These are phyloP conservation scores for Petrophora chlorosata DNA, from an alignment of 2,888 invertebrate species.

Conservation along the genomic window DNA sequence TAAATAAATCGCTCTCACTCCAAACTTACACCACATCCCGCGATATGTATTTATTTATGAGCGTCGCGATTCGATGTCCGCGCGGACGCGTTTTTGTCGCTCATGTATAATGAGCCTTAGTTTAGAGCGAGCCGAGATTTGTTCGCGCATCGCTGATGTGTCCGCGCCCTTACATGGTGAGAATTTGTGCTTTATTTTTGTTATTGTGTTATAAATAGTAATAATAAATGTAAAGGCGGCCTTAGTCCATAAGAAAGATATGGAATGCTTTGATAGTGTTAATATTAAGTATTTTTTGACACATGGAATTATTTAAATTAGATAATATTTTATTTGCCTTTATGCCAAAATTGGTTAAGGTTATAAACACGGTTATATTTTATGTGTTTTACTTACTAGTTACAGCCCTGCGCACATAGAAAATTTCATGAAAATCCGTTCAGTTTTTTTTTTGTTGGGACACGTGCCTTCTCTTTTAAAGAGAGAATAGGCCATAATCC, in stretches of 20 bases:
- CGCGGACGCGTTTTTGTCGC: conserved; percentile 71
- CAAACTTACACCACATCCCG: conserved; percentile 34
- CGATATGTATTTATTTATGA: conserved; percentile 78
- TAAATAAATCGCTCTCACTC: conserved; percentile 11
- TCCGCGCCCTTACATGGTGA: conserved; percentile 33
- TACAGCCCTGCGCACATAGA: too few species aligned
- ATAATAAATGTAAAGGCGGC: conserved; percentile 2
- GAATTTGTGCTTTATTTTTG: conserved; percentile 33
- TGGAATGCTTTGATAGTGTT: conserved; percentile 5
- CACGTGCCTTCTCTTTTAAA: too few species aligned
- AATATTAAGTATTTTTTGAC: neutral
- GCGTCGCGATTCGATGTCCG: conserved; percentile 70
- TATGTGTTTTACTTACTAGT: too few species aligned
- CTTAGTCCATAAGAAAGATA: neutral
- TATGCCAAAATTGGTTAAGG: too few species aligned
- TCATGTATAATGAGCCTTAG: conserved; percentile 54
- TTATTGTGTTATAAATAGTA: conserved; percentile 24
- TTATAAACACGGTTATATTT: too few species aligned
- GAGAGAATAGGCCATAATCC: too few species aligned
- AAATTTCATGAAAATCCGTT: too few species aligned
- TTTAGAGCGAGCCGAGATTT: conserved; percentile 35
- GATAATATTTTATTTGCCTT: too few species aligned
- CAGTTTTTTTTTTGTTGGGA: too few species aligned
- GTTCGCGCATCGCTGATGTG: conserved; percentile 29
- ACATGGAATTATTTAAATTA: too few species aligned